phyloP scores from a whole-genome alignment of 1,140 invertebrate species.

The Venturia canescens region DNA sequence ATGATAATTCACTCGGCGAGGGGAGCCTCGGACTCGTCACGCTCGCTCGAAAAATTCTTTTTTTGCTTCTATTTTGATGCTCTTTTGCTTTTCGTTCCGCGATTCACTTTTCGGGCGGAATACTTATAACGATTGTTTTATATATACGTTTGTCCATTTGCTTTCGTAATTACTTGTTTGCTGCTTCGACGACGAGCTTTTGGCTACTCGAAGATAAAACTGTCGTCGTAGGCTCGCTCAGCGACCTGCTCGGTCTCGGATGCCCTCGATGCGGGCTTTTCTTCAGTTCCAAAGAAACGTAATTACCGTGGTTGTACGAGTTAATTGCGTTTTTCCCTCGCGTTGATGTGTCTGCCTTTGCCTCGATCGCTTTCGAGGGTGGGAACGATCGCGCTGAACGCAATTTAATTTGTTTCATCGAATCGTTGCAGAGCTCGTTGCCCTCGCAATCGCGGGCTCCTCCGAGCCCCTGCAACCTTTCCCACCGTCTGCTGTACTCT shows the following conservation, averaged over 20 bases:
- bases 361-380: neutral
- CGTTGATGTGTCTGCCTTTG: neutral
- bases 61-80: neutral
- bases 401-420: slow-evolving; percentile 1
- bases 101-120: too few species aligned
- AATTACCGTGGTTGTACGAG: neutral
- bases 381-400: neutral
- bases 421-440: neutral
- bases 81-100: slow-evolving; percentile 25
- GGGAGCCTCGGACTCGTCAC: too few species aligned
- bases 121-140: too few species aligned
- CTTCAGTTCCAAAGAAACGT: too few species aligned
- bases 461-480: neutral
- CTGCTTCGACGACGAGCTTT: too few species aligned
- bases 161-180: too few species aligned
- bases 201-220: too few species aligned
- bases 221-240: too few species aligned
- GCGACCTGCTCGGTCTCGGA: too few species aligned
- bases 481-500: neutral
- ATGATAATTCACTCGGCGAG: slow-evolving; percentile 33
- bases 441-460: neutral
- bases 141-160: too few species aligned
- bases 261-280: too few species aligned
- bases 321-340: neutral
- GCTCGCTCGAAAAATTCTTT: too few species aligned